These are phyloP conservation scores for Gasterosteus aculeatus DNA, from an alignment of 2,113 vertebrate species.

Conservation along the genomic window DNA sequence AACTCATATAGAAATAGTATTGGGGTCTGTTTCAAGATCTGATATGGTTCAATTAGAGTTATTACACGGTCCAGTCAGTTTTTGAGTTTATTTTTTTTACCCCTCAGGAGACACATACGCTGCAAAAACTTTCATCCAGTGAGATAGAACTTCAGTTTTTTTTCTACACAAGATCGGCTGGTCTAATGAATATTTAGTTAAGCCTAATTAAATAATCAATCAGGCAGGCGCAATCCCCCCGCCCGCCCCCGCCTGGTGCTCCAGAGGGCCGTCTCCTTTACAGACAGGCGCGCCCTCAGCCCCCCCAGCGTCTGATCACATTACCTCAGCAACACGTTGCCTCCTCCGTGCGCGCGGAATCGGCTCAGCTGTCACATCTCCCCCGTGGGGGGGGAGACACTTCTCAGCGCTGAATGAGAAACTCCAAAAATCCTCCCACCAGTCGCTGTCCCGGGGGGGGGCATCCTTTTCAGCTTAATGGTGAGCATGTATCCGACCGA, in stretches of 20 bases:
- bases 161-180: constrained; percentile 36
- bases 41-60: constrained; percentile 23
- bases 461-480: constrained; percentile 54
- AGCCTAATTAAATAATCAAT: constrained; percentile 75
- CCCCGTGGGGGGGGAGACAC: background rate
- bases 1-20: background rate
- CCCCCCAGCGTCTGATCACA: constrained; percentile 66
- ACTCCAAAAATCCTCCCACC: constrained; percentile 26
- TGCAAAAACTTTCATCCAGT: constrained; percentile 37
- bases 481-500: constrained; percentile 66
- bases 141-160: constrained; percentile 15
- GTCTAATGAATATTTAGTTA: constrained; percentile 69
- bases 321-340: constrained; percentile 81
- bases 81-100: constrained; percentile 5
- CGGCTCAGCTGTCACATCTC: constrained; percentile 41
- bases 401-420: constrained; percentile 23
- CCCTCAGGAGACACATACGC: constrained; percentile 33
- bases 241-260: background rate
- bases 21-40: constrained; percentile 9
- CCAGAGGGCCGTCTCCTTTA: constrained; percentile 15
- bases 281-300: constrained; percentile 37
- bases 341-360: constrained; percentile 24
- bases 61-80: constrained; percentile 22
- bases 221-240: constrained; percentile 52
- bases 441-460: constrained; percentile 36